Base-by-base conservation (phyloP, 2,888 invertebrate species). In the Hydrotaea cyrtoneurina region DNA sequence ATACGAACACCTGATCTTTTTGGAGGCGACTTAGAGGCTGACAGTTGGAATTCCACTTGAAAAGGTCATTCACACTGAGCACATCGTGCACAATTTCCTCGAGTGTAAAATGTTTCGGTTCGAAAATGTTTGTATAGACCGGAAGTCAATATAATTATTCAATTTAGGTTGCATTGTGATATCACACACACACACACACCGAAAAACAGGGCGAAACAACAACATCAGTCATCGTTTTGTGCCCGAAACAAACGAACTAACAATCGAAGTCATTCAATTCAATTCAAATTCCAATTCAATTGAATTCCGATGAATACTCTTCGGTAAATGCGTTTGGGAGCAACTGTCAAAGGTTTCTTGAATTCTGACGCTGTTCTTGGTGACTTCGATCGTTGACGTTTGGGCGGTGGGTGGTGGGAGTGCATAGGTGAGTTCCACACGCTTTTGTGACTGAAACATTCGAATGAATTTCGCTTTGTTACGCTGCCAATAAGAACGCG, bases 121-220 rank as follows among this genome's bases (percentile, higher is more conserved):
- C 31, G 53, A 75, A 26, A 50, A 73, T 66, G 39, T 57, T 78
- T 79, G 53, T 64, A 73, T 13, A 80, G 79, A 80, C 85, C 82
- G 85, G 85, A 85, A 80, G 82, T 77, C 79, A 73, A 74, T 77
- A 82, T 82, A 85, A 85, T 85, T 85, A 82, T 82, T 80, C 82
- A 85, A 79, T 82, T 82, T 82, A 53, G 82, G 69, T 80, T 85
- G 85, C 74, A 85, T 85, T 85, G 82, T 85, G 53, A 74, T 79
- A 82, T 80, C 69, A 55, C 57, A 26, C 62, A 46, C 21, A 21
- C 23, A 43, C 62, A 62, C 3, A n/a, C n/a, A 39, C 31, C 43
- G 0, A 11, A 66, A 82, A 85, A 82, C 82, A 79, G 85, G 85
- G 85, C 69, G 82, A 85, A 75, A 80, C 85, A 81, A 62, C 39